Base-by-base conservation (phyloP, 2,888 invertebrate species). In the Chloroclystis v-ata region DNA sequence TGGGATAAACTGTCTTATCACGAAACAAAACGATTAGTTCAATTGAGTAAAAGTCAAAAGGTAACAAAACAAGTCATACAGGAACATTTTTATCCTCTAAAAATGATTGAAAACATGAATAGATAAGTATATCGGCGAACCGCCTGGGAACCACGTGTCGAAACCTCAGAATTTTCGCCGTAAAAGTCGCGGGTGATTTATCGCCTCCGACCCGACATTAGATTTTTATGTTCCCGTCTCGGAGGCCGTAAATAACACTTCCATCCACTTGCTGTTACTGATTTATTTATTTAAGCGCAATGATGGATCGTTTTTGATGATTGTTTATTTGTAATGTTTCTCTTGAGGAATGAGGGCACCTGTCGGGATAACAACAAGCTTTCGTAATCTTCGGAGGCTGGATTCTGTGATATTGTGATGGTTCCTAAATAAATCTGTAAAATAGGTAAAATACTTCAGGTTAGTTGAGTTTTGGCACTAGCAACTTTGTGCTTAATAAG, bases 201-300 rank as follows among this genome's bases (percentile, higher is more conserved):
- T 54, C 32, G 53, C 16, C 38, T 43, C 53, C 49, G 45, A 47
- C 43, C 65, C 69, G 66, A 75, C 80, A 78, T 79, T 79, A 80
- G 72, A 79, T 79, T 82, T 82, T 83, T 80, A 82, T 81, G 76
- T 77, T 67, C 61, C 68, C 72, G 72, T 78, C 77, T 78, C 67
- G 69, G 63, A 72, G 75, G 77, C 69, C 75, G 80, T 84, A 83
- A 84, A 83, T 83, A 80, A 56, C 55, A 56, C 61, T 65, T 63
- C 63, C 68, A 70, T 68, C 66, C 60, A 52, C 57, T 49, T 39
- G 45, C 59, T 65, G 66, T 61, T 72, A 66, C 66, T 77, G 81
- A 84, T 83, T 84, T 82, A 83, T 83, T 75, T 82, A 82, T 79
- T 74, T 69, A 74, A 69, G 61, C 69, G 56, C 57, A 67, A 72